Evolutionary conservation across 2,113 vertebrate genomes (phyloP).

Genomic region (Eira barbara): DNA sequence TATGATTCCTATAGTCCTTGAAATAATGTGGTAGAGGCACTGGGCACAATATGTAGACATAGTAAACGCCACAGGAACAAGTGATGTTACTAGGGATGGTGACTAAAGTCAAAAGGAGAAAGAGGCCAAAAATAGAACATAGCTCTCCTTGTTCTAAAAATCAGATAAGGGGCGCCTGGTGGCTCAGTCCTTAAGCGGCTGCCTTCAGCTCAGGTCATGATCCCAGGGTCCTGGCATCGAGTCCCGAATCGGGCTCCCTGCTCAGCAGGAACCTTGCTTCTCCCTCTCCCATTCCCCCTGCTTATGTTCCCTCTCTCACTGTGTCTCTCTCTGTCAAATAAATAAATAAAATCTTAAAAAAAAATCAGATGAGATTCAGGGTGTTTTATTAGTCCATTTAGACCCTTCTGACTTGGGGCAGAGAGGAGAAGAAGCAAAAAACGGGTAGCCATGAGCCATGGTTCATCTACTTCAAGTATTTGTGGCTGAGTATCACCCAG

Average conservation of each 20-base stretch:
- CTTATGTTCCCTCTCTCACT: no score
- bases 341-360: no score
- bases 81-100: not conserved
- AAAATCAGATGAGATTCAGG: not conserved
- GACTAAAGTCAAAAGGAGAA: not conserved
- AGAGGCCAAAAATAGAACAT: not conserved
- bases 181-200: no score
- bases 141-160: not conserved
- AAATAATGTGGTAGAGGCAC: not conserved
- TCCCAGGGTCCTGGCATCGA: no score
- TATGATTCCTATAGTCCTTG: not conserved
- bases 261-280: no score
- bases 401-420: not conserved
- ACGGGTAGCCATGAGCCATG: not conserved
- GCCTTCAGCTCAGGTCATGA: no score
- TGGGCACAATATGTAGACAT: rapidly evolving
- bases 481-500: not conserved
- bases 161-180: not conserved
- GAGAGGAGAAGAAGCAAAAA: not conserved
- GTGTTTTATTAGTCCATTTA: not conserved
- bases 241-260: no score
- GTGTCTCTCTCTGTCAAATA: no score
- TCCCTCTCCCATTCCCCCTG: no score
- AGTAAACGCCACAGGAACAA: not conserved
- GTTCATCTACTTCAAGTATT: not conserved